Evolutionary conservation across 2,888 invertebrate species (phyloP), one percentile per base, ranked within the genome.

Genomic region (Ecliptopera silaceata): DNA sequence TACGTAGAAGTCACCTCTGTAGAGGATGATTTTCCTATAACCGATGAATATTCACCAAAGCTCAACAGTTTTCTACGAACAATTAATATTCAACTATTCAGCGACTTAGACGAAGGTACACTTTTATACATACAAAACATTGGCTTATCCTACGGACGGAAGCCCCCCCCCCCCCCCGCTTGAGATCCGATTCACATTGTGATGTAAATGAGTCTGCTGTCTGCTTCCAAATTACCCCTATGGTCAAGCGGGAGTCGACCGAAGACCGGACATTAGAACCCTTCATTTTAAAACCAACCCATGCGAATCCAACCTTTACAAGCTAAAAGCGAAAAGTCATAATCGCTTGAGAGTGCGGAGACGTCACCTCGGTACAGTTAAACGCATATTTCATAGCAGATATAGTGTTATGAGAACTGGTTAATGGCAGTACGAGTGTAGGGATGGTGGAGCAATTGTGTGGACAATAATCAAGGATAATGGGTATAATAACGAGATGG

Each of bases 221-320:
- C 91, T 91, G 91, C 89, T 82, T 91, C 80, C 82, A 86, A 91
- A 91, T 89, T 87, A 85, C 84, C 88, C 87, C 83, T 85, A 84
- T 86, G 89, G 90, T 88, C 91, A 89, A 87, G 84, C 83, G 74
- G 76, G 84, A 83, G 75, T 75, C 82, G 74, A 68, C 77, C 83
- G 81, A 84, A 86, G 86, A 84, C 86, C 88, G 82, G 78, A 80
- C 88, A 86, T 88, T 88, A 87, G 81, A 85, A 82, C 82, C 86
- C 86, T 81, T 86, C 83, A 84, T 81, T 88, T 88, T 84, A 84
- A 86, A 84, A 81, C 78, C 77, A 74, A 60, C 41, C 53, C 71
- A 70, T 48, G 68, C 78, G 69, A 83, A 71, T 75, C 56, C 73
- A 77, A 75, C 74, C 78, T 80, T 68, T 82, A 75, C 69, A 49